phyloP scores from a whole-genome alignment of 53 echinoderm and acorn worm species.

The Echinarachnius parma region DNA sequence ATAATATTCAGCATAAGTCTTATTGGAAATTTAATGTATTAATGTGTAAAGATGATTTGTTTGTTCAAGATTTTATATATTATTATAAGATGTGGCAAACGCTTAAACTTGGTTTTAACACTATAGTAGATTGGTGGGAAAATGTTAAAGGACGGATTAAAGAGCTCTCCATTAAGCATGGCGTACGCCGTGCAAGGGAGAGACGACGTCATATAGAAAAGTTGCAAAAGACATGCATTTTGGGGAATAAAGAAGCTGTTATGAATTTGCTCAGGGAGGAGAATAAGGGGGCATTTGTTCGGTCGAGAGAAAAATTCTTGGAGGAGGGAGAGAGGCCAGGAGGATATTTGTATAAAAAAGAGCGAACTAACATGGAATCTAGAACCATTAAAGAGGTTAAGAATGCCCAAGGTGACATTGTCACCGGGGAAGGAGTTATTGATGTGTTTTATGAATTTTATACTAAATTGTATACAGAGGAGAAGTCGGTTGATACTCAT shows the following conservation, averaged over 20 bases:
- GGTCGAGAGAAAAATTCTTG: slow-evolving; percentile 27
- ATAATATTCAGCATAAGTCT: slow-evolving; percentile 18
- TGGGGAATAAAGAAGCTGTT: background rate
- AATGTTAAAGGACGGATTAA: slow-evolving; percentile 32
- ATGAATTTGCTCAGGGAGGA: background rate
- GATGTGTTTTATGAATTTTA: too few species aligned
- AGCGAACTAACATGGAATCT: background rate
- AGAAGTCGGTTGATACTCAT: too few species aligned
- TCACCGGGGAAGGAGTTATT: too few species aligned
- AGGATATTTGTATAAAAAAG: slow-evolving; percentile 26
- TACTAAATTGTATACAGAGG: too few species aligned
- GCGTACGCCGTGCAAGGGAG: slow-evolving; percentile 2
- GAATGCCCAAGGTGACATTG: too few species aligned
- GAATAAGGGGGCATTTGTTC: slow-evolving; percentile 12
- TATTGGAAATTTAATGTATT: slow-evolving; percentile 59
- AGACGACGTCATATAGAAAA: background rate
- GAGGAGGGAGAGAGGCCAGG: slow-evolving; percentile 36
- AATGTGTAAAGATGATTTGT: slow-evolving; percentile 16
- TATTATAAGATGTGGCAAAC: slow-evolving; percentile 42
- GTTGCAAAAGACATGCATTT: slow-evolving; percentile 6
- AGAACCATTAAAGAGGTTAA: slow-evolving; percentile 11
- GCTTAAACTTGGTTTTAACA: slow-evolving; percentile 38
- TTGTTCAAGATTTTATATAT: slow-evolving; percentile 27
- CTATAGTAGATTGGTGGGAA: slow-evolving; percentile 53
- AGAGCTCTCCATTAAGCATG: slow-evolving; percentile 39